phyloP scores from a whole-genome alignment of 2,113 vertebrate genomes.

The Notarius lentiginosus region DNA sequence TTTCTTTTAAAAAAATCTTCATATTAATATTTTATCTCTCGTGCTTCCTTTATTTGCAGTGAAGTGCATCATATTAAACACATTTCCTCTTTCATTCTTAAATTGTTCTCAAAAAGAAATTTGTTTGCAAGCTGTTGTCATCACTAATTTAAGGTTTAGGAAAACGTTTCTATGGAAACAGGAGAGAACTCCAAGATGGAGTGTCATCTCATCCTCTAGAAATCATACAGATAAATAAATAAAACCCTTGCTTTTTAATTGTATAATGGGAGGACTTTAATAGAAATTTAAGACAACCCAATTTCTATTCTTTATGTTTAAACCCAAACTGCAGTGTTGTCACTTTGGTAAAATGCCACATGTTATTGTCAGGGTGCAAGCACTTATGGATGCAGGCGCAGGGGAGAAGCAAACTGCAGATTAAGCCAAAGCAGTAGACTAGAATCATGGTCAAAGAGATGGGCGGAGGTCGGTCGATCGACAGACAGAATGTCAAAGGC shows the following conservation, averaged over 20 bases:
- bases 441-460: too few species aligned
- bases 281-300: not conserved
- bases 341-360: not conserved
- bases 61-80: not conserved
- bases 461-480: too few species aligned
- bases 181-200: not conserved
- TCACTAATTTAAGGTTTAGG: slow-evolving; percentile 15
- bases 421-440: too few species aligned
- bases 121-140: not conserved
- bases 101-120: not conserved
- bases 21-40: not conserved
- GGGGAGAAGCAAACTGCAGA: too few species aligned
- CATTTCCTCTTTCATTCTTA: not conserved
- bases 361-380: not conserved
- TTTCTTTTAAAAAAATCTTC: not conserved
- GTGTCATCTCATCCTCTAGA: slow-evolving; percentile 6
- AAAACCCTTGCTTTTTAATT: too few species aligned
- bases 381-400: too few species aligned
- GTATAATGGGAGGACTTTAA: not conserved
- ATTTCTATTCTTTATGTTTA: not conserved
- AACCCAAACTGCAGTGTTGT: not conserved
- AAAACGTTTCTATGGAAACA: slow-evolving; percentile 49
- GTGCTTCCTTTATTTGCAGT: not conserved
- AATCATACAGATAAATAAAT: not conserved
- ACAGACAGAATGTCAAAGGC: too few species aligned